Evolutionary conservation across 2,888 invertebrate species (phyloP), one percentile per base, ranked within the genome.

Genomic region (Girardia tigrina): DNA sequence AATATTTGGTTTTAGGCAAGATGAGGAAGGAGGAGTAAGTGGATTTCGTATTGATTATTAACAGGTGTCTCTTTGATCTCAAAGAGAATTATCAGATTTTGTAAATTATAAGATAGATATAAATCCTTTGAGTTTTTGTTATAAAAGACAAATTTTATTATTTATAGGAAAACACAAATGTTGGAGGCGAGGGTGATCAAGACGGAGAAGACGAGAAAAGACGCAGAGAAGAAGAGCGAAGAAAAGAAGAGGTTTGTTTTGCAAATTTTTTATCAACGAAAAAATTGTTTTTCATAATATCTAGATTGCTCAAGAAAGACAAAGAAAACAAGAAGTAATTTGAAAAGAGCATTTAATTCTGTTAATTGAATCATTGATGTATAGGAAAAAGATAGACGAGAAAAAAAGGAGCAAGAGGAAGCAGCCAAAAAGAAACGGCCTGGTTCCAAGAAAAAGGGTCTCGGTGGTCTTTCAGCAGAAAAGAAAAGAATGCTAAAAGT

Each of bases 401-500:
- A 75, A 26, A 27, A 29, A 14, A 29, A 26, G 26, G 36, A 42
- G 20, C 42, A 72, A 12, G 73, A 75, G 26, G 93, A 94, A 87
- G 76, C 70, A 1, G 76, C 70, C 86, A 92, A 92, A 86, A 92
- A 92, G 85, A 95, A 95, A 88, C 94, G 94, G 88, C 93, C 92
- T 85, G 84, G 83, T 77, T 26, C 23, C 26, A 97, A 97, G 90
- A 95, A 95, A 90, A 97, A 95, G 88, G 97, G 97, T 89, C 80
- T 83, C 75, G 83, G 83, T 77, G 83, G 83, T 77, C 95, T 97
- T 90, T 94, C 97, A 84, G 94, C 95, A 79, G 95, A 97, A 87
- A 93, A 97, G 88, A 97, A 97, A 91, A 97, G 95, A 91, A 94
- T 95, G 87, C 92, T 97, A 85, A 90, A 76, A 42, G 76, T 76